Base-by-base conservation (phyloP, 2,888 invertebrate species). In the Polylopha cassiicola region DNA sequence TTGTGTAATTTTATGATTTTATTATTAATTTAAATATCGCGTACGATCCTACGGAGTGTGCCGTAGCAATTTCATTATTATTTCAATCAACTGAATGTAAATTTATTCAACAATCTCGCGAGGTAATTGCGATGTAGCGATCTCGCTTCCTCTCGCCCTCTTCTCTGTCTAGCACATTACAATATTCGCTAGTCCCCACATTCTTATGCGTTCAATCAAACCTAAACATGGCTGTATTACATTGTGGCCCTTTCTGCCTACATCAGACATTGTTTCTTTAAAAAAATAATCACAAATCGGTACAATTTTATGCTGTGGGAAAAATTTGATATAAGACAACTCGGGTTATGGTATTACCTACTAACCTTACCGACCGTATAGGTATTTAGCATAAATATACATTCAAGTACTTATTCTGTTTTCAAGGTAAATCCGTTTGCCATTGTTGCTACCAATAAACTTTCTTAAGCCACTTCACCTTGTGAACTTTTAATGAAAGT, bases 81-180 rank as follows among this genome's bases (percentile, higher is more conserved):
- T 85, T 85, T 85, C 85, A 85, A 84, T 85, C 85, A 84, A 80
- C 78, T 78, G 73, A 82, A 85, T 84, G 85, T 84, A 84, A 84
- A 85, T 85, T 82, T 85, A 85, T 85, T 85, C 85, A 81, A 84
- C 82, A 84, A 82, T 85, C 84, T 84, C 81, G 81, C 77, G 74
- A 75, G 80, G 84, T 85, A 84, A 85, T 85, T 84, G 84, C 81
- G 78, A 69, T 73, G 58, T 56, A 53, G 59, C 48, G 58, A 50
- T 74, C 75, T 59, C 72, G 45, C 56, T 76, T 65, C 47, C 43
- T 41, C 51, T 36, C 50, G 47, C 46, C 37, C 32, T 43, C 39
- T 43, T 69, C 68, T 55, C 68, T 39, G 48, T 64, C 59, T 48
- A 53, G 36, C 67, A 51, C 63, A 56, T 60, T 65, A 62, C 56